Evolutionary conservation across 2,797 vertebrate genomes (phyloP).

Genomic region (Enteromius trimaculatus): DNA sequence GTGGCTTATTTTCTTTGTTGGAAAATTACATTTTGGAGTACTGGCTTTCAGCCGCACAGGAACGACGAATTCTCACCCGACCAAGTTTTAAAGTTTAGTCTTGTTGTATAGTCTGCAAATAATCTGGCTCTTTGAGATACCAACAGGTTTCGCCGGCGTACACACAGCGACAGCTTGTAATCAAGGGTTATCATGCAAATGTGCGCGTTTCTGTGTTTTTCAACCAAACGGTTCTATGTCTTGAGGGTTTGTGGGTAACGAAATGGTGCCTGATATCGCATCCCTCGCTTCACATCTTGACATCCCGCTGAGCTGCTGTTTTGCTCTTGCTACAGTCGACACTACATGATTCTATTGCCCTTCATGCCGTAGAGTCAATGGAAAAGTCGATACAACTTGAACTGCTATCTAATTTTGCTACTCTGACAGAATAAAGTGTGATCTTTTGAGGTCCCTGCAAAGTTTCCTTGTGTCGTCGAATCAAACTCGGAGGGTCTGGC

Average conservation of each 20-base stretch:
- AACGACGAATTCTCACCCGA: conserved; percentile 71
- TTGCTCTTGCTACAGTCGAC: conserved; percentile 52
- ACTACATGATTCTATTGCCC: conserved; percentile 60
- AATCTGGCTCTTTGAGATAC: conserved; percentile 31
- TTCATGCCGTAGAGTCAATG: conserved; percentile 59
- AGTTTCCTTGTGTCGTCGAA: conserved; percentile 50
- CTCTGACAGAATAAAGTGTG: conserved; percentile 41
- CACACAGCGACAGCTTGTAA: not conserved
- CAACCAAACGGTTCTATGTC: not conserved
- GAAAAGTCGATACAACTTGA: conserved; percentile 64
- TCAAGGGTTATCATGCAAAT: conserved; percentile 17
- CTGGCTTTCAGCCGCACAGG: conserved; percentile 71
- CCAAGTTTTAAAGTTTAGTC: conserved; percentile 44
- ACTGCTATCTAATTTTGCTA: conserved; percentile 60
- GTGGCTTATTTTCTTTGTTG: conserved; percentile 83
- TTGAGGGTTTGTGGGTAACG: conserved; percentile 12
- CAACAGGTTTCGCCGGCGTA: not conserved
- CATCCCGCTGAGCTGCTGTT: conserved; percentile 42
- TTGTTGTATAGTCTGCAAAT: conserved; percentile 31
- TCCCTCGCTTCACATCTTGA: conserved; percentile 12
- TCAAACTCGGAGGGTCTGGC: conserved; percentile 10
- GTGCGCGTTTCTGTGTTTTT: not conserved
- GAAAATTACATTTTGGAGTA: conserved; percentile 80
- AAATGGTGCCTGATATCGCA: not conserved
- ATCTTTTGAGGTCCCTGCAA: conserved; percentile 54